Evolutionary conservation across 2,113 vertebrate genomes (phyloP).

Genomic region (Eclectus roratus): DNA sequence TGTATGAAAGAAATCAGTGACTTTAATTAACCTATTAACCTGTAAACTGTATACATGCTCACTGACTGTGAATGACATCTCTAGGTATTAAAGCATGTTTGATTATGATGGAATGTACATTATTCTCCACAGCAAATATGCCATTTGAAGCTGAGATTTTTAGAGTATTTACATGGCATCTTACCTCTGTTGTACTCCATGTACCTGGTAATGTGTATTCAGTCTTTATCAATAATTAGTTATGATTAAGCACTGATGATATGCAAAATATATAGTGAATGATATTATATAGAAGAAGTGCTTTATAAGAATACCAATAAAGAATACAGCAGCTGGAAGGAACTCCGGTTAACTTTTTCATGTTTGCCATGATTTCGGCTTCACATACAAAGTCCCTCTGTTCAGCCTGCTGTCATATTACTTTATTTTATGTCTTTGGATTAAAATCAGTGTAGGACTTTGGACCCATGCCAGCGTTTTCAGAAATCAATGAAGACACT

Average conservation of each 20-base stretch:
- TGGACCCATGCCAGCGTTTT: neutral
- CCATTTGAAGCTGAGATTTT: neutral
- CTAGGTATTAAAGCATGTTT: neutral
- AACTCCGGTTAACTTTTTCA: neutral
- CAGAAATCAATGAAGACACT: neutral
- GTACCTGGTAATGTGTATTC: neutral
- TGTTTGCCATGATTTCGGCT: neutral
- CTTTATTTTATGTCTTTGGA: neutral
- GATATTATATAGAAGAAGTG: neutral
- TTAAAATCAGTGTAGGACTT: neutral
- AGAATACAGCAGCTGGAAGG: neutral
- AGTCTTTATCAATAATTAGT: neutral
- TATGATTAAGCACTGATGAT: neutral
- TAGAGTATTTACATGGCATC: neutral
- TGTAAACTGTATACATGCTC: neutral
- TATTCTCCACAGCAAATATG: neutral
- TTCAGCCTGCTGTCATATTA: neutral
- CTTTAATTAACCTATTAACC: neutral
- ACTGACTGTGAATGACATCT: neutral
- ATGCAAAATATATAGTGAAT: neutral
- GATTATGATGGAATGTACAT: neutral
- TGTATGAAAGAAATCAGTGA: neutral
- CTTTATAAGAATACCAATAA: slow-evolving; percentile 37
- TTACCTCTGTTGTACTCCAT: neutral
- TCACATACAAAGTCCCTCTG: neutral